Base-by-base conservation (phyloP, 2,113 vertebrate genomes). In the Myiopsitta monachus region DNA sequence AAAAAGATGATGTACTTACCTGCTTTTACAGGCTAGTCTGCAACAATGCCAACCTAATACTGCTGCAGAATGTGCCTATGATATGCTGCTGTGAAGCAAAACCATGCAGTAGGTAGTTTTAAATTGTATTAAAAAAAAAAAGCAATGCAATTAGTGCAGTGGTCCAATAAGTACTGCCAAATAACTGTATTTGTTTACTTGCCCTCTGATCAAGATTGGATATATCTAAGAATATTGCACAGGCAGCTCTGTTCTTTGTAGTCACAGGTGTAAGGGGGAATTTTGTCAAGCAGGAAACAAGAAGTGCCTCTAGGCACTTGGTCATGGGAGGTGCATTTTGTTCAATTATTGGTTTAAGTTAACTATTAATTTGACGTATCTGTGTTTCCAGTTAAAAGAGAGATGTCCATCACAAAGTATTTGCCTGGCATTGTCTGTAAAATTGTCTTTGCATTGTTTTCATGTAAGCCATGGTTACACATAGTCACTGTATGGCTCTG, bases 391-490 rank as follows among this genome's bases (percentile, higher is more conserved):
- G 11, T 51, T 55, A 8, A 30, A 14, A 72, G 68, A 74, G 68
- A 74, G 21, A 15, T 59, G 38, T 46, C 49, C 11, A 14, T 36
- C 52, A n/a, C 54, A 49, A 13, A 21, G 6, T 38, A 64, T 22
- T 49, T 76, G 38, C 74, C 36, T 83, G 59, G 31, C 18, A 6
- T 43, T 68, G 72, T 73, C 33, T 90, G 76, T 77, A 52, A 81
- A 28, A 31, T 3, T 10, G 6, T 57, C 49, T 81, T 27, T 41
- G 49, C 14, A 1, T 68, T 46, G 9, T 55, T 78, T 51, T 51
- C 28, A 21, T 16, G 23, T 31, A 39, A 57, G 68, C 70, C 16
- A 7, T 17, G 51, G 82, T 87, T 30, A 4, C 0, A 0, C 4
- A 24, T 6, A 46, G 63, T 64, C 36, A 14, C 67, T 41, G 73